Evolutionary conservation across 2,888 invertebrate species (phyloP).

Genomic region (Euzetes globulus): DNA sequence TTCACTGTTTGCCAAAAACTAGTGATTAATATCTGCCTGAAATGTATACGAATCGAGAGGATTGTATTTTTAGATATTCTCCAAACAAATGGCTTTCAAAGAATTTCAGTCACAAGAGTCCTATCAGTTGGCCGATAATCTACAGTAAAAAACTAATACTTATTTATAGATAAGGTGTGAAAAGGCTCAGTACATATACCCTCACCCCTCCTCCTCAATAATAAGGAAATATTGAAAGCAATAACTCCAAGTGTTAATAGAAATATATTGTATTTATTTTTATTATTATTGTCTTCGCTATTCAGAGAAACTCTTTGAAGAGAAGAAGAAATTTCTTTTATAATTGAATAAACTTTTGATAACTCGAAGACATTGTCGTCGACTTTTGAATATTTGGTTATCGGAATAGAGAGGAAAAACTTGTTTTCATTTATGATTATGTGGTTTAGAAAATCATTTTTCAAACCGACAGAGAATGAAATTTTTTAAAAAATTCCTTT

Average conservation of each 20-base stretch:
- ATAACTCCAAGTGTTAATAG: neutral
- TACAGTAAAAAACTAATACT: neutral
- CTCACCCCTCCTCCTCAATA: neutral
- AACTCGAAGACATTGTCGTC: neutral
- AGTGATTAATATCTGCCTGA: neutral
- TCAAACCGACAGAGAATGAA: neutral
- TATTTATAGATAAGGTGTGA: conserved; percentile 21
- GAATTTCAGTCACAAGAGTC: neutral
- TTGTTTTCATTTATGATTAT: neutral
- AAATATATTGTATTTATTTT: neutral
- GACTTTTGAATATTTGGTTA: neutral
- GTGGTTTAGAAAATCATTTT: neutral
- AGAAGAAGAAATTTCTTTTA: neutral
- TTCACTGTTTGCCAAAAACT: conserved; percentile 8
- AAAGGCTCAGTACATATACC: neutral
- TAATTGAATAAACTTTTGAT: neutral
- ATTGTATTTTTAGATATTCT: neutral
- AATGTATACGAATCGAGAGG: neutral
- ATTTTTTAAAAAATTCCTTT: neutral
- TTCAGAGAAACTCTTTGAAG: neutral
- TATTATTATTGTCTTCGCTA: conserved; percentile 1
- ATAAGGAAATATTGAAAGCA: neutral
- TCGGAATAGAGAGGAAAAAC: neutral
- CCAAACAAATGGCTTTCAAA: neutral
- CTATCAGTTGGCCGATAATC: neutral